Base-by-base conservation (phyloP, 2,113 vertebrate genomes). In the Heliornis fulica region DNA sequence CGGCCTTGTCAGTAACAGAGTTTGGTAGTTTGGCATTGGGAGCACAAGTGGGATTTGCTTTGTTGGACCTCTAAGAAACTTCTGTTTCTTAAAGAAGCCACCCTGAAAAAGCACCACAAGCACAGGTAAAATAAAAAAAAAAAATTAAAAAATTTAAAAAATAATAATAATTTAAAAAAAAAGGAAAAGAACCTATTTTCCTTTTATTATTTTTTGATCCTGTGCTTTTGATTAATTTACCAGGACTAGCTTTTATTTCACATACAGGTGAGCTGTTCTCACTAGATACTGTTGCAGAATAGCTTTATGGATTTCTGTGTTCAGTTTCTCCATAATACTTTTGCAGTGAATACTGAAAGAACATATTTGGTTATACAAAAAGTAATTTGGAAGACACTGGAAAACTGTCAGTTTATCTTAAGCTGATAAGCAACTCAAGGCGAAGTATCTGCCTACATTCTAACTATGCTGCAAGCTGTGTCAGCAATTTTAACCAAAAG, bases 181-280 rank as follows among this genome's bases (percentile, higher is more conserved):
- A 3, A 11, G n/a, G 10, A 36, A 70, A 32, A 25, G 14, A n/a
- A 3, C 1, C 2, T 21, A 4, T 15, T 22, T 21, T 29, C 2
- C 46, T 82, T 21, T 63, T 69, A 15, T n/a, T 29, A 4, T 20
- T 63, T 5, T 59, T 68, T 68, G 13, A 81, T 34, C 28, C 8
- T 23, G 1, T 46, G 11, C 9, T 69, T 76, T 15, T 81, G 31
- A 31, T 26, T 51, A 45, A 45, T 8, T 57, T 4, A 51, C 3
- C 32, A 41, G 21, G 6, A 59, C 77, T 68, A 26, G 68, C 8
- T 34, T 7, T 23, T 84, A 38, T 77, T 88, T 72, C 59, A 43
- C n/a, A 11, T 46, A 21, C 13, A 53, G 20, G 19, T 46, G 13
- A 68, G 9, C 5, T 31, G 15, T 63, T 75, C 76, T 53, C 13